Percentiles rank a stretch among this genome's conserved stretches.
Evolutionary conservation across 2,113 vertebrate species (phyloP).

Genomic region (Calyptomena viridis): DNA sequence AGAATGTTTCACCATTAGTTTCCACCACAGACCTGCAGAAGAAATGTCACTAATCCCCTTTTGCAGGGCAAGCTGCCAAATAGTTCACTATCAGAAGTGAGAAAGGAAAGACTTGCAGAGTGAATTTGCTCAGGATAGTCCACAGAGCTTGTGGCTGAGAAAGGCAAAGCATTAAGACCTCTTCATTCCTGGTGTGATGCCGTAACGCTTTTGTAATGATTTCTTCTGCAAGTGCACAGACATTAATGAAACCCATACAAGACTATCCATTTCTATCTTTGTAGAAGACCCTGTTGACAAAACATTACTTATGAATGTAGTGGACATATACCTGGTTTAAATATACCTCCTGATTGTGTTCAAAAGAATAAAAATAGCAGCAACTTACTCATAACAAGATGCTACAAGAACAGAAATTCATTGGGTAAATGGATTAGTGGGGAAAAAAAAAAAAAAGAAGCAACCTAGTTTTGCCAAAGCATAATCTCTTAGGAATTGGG

Average conservation of each 20-base stretch:
- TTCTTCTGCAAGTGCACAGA: not conserved
- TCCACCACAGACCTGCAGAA: not conserved
- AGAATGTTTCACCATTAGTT: not conserved
- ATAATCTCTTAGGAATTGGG: not conserved
- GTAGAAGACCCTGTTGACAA: not conserved
- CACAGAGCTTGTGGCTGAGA: not conserved
- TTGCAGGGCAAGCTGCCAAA: not conserved
- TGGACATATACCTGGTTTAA: not conserved
- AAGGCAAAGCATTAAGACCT: not conserved
- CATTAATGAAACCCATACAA: not conserved
- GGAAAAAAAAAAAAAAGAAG: fast-evolving
- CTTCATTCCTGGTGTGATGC: not conserved
- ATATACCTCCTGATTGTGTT: not conserved
- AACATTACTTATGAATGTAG: not conserved
- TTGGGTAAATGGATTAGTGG: not conserved
- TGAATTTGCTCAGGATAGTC: not conserved
- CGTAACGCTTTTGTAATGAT: not conserved
- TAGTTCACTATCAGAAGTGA: not conserved
- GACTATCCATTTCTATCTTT: not conserved
- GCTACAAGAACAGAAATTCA: not conserved
- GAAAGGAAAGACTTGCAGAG: not conserved
- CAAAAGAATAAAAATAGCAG: not conserved
- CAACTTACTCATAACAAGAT: not conserved
- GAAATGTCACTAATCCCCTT: not conserved
- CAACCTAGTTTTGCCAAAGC: not conserved